Base-by-base conservation (phyloP, 2,888 invertebrate genomes). In the Tribolium freemani region DNA sequence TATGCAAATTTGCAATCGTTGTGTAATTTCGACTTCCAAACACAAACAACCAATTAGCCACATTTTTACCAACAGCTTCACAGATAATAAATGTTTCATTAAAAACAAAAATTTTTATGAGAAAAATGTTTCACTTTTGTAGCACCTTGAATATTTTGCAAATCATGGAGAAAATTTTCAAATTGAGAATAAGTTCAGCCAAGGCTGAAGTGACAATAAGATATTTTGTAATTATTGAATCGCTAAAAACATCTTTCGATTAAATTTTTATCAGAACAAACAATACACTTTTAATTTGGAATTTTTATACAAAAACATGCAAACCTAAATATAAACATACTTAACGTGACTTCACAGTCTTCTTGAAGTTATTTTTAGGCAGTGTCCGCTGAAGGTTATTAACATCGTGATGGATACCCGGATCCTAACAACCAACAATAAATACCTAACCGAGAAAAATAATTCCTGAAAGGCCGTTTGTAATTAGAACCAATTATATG, bases 151-250 rank as follows among this genome's bases (percentile, higher is more conserved):
- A n/a, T n/a, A 16, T 1, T 16, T 1, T 6, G 26, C 26, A 48
- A 60, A 60, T 48, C 46, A 60, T 11, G 5, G 5, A n/a, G 26
- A 60, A 60, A 60, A 48, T 60, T 48, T 60, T 30, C 60, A 60
- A 60, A 60, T 60, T 48, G 3, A 21, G 48, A 8, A 60, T 60
- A 46, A 60, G 48, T 48, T 60, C 11, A 26, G 60, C 8, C 60
- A 48, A 60, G 60, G 60, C 30, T 26, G 45, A 48, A 48, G 8
- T 48, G 20, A 60, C 46, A 60, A 60, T 60, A 48, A 60, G 48
- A 48, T 48, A 45, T 58, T 1, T 58, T 58, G 48, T 60, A 30
- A 58, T 60, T 60, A 48, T 48, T 48, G 48, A 31, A 13, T 11
- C 16, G 31, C 9, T 56, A 56, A 56, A 56, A 58, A 20, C 58